Percentiles rank a stretch among this genome's conserved stretches.
Conservation (phyloP, 2,888 invertebrate species). For the Operophtera brumata region DNA sequence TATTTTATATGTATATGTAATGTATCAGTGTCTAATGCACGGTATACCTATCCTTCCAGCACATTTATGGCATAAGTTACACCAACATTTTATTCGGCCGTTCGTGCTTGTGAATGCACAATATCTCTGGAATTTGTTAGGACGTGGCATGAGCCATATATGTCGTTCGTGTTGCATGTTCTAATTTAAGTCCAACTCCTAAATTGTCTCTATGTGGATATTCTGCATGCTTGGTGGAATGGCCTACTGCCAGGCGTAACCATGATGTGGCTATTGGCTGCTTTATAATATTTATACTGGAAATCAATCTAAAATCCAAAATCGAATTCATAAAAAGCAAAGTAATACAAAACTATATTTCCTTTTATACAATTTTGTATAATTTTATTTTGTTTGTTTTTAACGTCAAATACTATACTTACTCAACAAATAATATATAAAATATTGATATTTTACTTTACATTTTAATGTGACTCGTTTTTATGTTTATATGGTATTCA, state of each 20-base stretch:
- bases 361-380: not conserved
- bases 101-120: conserved; percentile 77
- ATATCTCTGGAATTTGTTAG: conserved; percentile 62
- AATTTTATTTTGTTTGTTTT: not conserved
- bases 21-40: conserved; percentile 74
- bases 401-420: not conserved
- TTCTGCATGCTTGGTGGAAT: conserved; percentile 77
- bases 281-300: conserved; percentile 59
- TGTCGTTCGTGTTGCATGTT: conserved; percentile 80
- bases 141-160: conserved; percentile 74
- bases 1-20: conserved; percentile 57
- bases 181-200: conserved; percentile 65
- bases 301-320: conserved; percentile 39
- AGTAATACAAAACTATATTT: conserved; percentile 14
- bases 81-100: conserved; percentile 65
- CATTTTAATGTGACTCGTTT: conserved; percentile 51
- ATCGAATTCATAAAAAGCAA: conserved; percentile 27
- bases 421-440: not conserved
- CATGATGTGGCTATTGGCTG: conserved; percentile 70
- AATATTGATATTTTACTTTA: conserved; percentile 18
- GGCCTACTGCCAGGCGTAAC: conserved; percentile 70
- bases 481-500: conserved; percentile 37
- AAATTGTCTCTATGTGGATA: conserved; percentile 66
- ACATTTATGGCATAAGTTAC: conserved; percentile 72
- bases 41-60: conserved; percentile 74